Conservation (phyloP, 2,113 vertebrate species). For the Myrmecobius fasciatus region DNA sequence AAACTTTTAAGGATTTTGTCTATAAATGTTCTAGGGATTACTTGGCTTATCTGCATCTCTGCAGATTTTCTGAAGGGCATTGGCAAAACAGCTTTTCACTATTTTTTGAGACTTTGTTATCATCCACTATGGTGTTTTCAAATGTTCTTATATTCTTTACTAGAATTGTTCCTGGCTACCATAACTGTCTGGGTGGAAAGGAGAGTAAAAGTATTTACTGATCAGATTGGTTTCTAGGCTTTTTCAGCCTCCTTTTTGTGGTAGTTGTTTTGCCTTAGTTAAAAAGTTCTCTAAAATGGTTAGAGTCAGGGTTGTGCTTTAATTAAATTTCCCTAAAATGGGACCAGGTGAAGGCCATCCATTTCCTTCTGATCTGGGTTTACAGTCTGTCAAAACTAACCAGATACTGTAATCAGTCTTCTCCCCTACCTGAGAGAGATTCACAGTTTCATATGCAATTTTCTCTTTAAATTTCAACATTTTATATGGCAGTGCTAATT, state of each 20-base stretch:
- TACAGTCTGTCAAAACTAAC: background rate
- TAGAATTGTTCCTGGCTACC: background rate
- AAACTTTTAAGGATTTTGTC: background rate
- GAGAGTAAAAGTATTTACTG: background rate
- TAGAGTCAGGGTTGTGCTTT: background rate
- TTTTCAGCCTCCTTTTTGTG: background rate
- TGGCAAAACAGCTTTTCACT: background rate
- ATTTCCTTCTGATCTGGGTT: background rate
- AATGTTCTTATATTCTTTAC: background rate
- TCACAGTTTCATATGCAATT: background rate
- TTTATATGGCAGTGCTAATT: background rate
- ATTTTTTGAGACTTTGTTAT: background rate
- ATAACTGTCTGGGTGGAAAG: background rate
- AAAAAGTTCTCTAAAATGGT: background rate
- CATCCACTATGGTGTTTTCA: background rate
- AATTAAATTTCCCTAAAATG: background rate
- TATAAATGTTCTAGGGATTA: background rate
- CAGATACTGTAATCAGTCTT: background rate
- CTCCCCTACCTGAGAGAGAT: background rate
- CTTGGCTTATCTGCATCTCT: background rate
- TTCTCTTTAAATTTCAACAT: background rate
- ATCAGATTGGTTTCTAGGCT: background rate
- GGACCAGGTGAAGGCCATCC: background rate
- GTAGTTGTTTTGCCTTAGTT: background rate
- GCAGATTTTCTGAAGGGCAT: background rate